Evolutionary conservation across 2,888 invertebrate species (phyloP).

Genomic region (Cataglyphis albicans): DNA sequence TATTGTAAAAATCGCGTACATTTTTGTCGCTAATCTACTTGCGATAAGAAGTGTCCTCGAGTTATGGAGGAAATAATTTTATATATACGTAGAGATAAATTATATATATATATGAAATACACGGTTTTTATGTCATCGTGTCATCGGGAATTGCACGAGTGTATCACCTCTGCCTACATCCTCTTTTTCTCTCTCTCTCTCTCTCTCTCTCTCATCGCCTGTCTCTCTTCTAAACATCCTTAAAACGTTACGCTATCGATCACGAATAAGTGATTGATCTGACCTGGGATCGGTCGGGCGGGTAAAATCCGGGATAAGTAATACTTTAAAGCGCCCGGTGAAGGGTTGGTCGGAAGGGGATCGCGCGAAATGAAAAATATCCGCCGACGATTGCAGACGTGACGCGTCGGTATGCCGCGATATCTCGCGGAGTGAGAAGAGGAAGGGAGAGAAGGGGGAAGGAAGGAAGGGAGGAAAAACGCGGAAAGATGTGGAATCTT

Average conservation of each 20-base stretch:
- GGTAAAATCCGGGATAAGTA: slow-evolving; percentile 55
- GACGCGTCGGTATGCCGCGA: slow-evolving; percentile 38
- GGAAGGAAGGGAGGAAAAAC: neutral
- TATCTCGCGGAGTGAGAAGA: neutral
- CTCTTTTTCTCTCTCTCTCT: neutral
- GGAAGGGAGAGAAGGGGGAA: neutral
- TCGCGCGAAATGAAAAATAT: slow-evolving; percentile 54
- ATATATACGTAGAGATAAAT: slow-evolving; percentile 9
- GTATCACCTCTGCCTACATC: neutral
- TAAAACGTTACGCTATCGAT: slow-evolving; percentile 52
- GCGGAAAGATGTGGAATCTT: slow-evolving; percentile 14
- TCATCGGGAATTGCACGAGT: slow-evolving; percentile 35
- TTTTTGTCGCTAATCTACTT: slow-evolving; percentile 1
- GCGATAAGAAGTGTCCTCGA: neutral
- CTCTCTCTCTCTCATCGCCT: neutral
- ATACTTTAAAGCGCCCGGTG: slow-evolving; percentile 49
- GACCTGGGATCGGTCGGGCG: slow-evolving; percentile 53
- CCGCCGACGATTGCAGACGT: slow-evolving; percentile 51
- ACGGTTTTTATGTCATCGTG: slow-evolving; percentile 36
- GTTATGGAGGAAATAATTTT: slow-evolving; percentile 31
- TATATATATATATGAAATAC: slow-evolving; percentile 10
- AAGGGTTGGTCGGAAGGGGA: slow-evolving; percentile 10
- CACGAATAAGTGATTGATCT: slow-evolving; percentile 55
- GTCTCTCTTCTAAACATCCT: slow-evolving; percentile 46
- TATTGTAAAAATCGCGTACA: neutral